These are phyloP conservation scores for Chaetoderma sp. DNA, from an alignment of 2,888 invertebrate genomes.

Conservation along the genomic window DNA sequence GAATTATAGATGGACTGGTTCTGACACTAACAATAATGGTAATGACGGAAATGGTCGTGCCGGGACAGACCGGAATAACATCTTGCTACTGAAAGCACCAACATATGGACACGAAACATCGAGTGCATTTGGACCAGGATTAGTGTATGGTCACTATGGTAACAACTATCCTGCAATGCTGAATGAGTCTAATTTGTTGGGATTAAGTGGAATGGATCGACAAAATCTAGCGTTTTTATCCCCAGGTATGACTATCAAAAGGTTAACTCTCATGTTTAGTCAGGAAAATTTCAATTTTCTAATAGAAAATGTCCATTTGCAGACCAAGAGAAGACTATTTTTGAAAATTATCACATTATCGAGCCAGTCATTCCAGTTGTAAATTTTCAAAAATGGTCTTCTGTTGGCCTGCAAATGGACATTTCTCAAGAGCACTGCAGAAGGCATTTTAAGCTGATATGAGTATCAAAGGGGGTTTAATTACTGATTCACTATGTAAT, in stretches of 20 bases:
- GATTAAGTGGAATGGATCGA: conserved; percentile 47
- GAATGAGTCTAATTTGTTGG: conserved; percentile 54
- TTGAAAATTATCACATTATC: no score
- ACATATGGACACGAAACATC: conserved; percentile 57
- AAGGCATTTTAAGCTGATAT: no score
- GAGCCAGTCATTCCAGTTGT: no score
- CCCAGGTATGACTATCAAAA: conserved; percentile 42
- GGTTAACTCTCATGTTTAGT: no score
- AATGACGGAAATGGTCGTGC: conserved; percentile 67
- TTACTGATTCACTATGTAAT: no score
- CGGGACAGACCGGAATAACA: conserved; percentile 67
- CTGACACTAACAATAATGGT: conserved; percentile 65
- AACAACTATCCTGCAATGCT: conserved; percentile 59
- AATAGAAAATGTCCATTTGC: no score
- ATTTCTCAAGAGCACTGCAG: no score
- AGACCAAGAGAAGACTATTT: no score
- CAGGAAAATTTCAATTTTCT: no score
- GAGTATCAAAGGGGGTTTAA: no score
- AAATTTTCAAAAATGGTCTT: no score
- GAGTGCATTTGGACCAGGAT: conserved; percentile 39
- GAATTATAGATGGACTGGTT: conserved; percentile 70
- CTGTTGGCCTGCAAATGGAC: no score
- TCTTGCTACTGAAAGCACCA: conserved; percentile 52
- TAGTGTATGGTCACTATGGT: conserved; percentile 61
- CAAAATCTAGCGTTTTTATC: conserved; percentile 56